phyloP scores from a whole-genome alignment of 2,113 vertebrate species.

The Axis porcinus region DNA sequence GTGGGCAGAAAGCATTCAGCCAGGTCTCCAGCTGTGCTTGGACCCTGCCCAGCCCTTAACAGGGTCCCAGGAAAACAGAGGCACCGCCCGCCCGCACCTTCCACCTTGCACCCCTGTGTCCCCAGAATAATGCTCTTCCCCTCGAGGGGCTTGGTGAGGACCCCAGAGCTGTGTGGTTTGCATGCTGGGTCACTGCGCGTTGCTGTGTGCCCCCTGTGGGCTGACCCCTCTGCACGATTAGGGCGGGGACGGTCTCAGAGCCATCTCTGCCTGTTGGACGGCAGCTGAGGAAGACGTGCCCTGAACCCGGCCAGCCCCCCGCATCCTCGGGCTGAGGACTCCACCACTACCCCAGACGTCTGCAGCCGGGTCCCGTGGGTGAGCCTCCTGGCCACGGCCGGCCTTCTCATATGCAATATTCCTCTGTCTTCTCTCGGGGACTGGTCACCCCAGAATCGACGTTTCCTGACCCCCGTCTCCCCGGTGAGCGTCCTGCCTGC shows the following conservation, averaged over 20 bases:
- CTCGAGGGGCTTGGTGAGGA: not conserved
- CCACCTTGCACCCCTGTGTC: too few relatives aligned
- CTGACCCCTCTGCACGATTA: not conserved
- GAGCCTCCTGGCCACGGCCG: not conserved
- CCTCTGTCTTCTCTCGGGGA: conserved; percentile 75
- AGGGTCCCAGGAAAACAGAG: not conserved
- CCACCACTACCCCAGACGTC: conserved; percentile 60
- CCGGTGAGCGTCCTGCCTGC: conserved; percentile 80
- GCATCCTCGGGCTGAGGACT: not conserved
- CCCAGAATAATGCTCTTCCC: not conserved
- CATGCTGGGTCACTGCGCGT: fast-evolving
- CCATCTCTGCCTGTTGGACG: not conserved
- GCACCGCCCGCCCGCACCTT: too few relatives aligned
- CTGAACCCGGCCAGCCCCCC: fast-evolving
- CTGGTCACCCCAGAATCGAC: conserved; percentile 79
- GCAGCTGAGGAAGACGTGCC: not conserved
- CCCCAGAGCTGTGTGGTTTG: not conserved
- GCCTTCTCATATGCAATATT: conserved; percentile 87
- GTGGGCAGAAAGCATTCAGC: not conserved
- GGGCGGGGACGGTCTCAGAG: not conserved
- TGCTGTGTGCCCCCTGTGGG: not conserved
- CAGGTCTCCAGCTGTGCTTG: not conserved
- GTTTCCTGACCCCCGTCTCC: conserved; percentile 76
- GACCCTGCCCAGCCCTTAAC: not conserved
- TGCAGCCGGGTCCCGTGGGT: conserved; percentile 65